A percentile compares a stretch with the other conserved stretches of the same genome.
phyloP scores from a whole-genome alignment of 2,888 invertebrate species.

The Drosophila emarginata region DNA sequence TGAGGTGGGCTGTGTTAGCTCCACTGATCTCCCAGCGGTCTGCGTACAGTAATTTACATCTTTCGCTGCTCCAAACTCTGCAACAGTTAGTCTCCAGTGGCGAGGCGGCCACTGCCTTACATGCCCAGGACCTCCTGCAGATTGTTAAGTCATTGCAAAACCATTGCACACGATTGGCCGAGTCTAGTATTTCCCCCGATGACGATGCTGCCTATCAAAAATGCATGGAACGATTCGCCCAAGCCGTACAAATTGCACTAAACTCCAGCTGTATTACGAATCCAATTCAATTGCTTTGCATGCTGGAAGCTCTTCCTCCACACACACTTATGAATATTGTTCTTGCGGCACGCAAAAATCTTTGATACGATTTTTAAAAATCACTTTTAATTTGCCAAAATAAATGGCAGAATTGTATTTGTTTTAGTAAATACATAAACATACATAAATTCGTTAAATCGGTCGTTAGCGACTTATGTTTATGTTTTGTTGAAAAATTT shows the following conservation, averaged over 20 bases:
- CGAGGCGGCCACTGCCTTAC: slow-evolving; percentile 85
- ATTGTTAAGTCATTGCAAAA: slow-evolving; percentile 83
- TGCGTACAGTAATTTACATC: slow-evolving; percentile 86
- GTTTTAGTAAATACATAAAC: background rate
- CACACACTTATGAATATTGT: slow-evolving; percentile 87
- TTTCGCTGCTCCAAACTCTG: slow-evolving; percentile 87
- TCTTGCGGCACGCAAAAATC: slow-evolving; percentile 84
- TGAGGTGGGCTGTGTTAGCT: slow-evolving; percentile 89
- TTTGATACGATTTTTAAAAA: slow-evolving; percentile 27
- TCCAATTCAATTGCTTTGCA: slow-evolving; percentile 86
- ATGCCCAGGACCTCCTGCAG: slow-evolving; percentile 85
- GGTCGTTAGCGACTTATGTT: background rate
- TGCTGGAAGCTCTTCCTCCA: slow-evolving; percentile 86
- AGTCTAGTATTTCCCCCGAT: slow-evolving; percentile 82
- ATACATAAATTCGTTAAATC: background rate
- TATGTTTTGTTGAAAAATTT: background rate
- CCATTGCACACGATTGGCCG: slow-evolving; percentile 81
- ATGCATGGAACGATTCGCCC: slow-evolving; percentile 89
- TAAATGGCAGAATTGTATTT: background rate
- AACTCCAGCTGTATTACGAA: slow-evolving; percentile 91
- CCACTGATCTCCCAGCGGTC: slow-evolving; percentile 84
- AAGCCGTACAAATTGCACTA: slow-evolving; percentile 91
- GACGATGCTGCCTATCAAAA: slow-evolving; percentile 84
- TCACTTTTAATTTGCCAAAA: background rate
- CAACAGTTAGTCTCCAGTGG: slow-evolving; percentile 83